Conservation (phyloP, 1,140 invertebrate genomes). For the Neodiprion lecontei region DNA sequence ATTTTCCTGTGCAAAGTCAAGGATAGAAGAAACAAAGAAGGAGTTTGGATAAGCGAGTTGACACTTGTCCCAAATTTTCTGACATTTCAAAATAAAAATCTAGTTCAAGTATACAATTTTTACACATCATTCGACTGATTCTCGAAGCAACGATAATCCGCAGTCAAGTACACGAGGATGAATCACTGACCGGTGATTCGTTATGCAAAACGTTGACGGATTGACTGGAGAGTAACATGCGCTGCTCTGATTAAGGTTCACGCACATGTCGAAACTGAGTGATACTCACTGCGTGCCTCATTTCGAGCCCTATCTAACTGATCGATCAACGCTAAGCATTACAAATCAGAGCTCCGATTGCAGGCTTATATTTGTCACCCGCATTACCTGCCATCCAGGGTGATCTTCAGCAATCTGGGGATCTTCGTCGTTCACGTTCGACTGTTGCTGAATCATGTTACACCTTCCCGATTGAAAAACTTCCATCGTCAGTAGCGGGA, state of each 20-base stretch:
- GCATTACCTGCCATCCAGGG: background rate
- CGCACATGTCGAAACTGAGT: background rate
- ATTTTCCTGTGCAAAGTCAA: too few relatives aligned
- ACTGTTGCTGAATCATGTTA: background rate
- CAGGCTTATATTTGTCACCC: background rate
- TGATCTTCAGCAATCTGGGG: background rate
- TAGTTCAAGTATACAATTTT: too few relatives aligned
- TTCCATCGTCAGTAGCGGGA: background rate
- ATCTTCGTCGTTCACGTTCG: background rate
- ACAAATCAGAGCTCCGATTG: background rate
- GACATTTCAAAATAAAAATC: too few relatives aligned
- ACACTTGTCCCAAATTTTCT: too few relatives aligned
- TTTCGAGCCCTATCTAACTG: background rate
- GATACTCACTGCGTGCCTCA: background rate
- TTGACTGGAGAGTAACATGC: background rate
- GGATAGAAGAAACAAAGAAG: too few relatives aligned
- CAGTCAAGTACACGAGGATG: too few relatives aligned
- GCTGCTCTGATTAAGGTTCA: background rate
- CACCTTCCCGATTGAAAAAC: background rate
- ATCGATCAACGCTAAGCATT: slow-evolving; percentile 1
- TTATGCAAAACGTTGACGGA: background rate
- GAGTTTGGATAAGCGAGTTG: too few relatives aligned
- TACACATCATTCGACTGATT: too few relatives aligned
- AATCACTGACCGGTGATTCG: background rate
- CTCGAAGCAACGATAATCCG: too few relatives aligned